Conservation (phyloP, 2,797 vertebrate genomes). For the Echeneis naucrates region DNA sequence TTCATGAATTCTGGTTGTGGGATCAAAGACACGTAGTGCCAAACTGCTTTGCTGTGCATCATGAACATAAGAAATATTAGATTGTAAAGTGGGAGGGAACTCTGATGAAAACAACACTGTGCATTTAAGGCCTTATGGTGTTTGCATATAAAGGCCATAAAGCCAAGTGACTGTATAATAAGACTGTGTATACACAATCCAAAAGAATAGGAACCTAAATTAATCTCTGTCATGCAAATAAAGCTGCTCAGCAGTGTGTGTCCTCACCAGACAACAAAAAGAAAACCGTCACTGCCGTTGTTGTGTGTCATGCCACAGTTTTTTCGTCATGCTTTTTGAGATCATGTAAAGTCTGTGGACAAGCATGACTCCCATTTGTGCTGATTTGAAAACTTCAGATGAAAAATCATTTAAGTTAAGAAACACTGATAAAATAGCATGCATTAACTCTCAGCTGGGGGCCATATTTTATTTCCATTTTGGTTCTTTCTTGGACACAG, state of each 20-base stretch:
- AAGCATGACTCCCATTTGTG: background rate
- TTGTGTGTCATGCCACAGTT: background rate
- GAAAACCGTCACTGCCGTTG: background rate
- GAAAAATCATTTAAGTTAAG: background rate
- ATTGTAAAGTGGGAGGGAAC: constrained; percentile 2
- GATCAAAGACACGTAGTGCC: background rate
- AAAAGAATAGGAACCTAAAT: constrained; percentile 6
- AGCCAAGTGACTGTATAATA: no score
- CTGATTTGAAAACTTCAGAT: background rate
- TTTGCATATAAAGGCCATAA: no score
- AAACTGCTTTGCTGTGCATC: constrained; percentile 8
- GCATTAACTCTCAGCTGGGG: background rate
- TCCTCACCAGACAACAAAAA: constrained; percentile 1
- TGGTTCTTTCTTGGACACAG: background rate
- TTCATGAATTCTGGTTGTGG: constrained; percentile 8
- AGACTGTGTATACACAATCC: constrained; percentile 12
- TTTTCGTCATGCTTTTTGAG: background rate
- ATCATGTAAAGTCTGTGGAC: background rate
- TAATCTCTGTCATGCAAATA: constrained; percentile 32
- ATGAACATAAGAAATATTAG: background rate
- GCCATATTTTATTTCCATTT: background rate
- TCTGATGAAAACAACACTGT: background rate
- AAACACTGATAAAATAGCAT: constrained; percentile 18
- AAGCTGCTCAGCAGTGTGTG: constrained; percentile 16
- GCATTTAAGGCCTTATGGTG: background rate